A percentile compares a stretch with the other conserved stretches of the same genome.
These are phyloP conservation scores for Beris chalybata DNA, from an alignment of 2,888 invertebrate species.

Conservation along the genomic window DNA sequence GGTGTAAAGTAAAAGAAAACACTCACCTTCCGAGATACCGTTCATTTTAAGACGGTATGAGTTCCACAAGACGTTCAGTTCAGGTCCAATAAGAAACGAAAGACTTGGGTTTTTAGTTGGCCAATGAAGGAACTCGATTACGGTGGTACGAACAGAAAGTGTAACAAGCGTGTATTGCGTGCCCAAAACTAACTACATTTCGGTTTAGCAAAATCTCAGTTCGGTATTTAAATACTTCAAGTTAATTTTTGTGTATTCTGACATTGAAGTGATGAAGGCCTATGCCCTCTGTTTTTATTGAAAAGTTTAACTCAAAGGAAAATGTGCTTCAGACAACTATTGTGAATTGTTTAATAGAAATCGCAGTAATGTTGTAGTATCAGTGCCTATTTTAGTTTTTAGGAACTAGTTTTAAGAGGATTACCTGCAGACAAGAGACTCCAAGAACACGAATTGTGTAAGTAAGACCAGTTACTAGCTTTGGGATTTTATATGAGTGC, in stretches of 20 bases:
- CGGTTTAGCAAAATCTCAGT: too few species aligned
- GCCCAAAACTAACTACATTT: too few species aligned
- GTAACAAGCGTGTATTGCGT: too few species aligned
- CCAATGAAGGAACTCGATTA: constrained; percentile 55
- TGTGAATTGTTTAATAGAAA: too few species aligned
- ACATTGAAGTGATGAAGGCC: constrained; percentile 16
- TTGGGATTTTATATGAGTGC: constrained; percentile 4
- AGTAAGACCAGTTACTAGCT: constrained; percentile 2
- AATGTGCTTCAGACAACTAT: too few species aligned
- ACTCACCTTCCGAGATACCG: constrained; percentile 37
- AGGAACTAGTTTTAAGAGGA: neutral
- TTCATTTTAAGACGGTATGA: constrained; percentile 30
- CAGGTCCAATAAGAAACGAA: constrained; percentile 48
- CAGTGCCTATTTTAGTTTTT: constrained; percentile 2
- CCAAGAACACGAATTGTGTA: constrained; percentile 8
- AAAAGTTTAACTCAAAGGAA: constrained; percentile 7
- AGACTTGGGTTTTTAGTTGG: constrained; percentile 55
- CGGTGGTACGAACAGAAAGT: constrained; percentile 39
- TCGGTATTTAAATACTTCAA: too few species aligned
- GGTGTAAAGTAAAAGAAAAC: constrained; percentile 22
- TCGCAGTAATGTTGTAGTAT: constrained; percentile 18
- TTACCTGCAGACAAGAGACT: constrained; percentile 10
- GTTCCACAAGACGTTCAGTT: constrained; percentile 14
- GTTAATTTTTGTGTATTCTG: too few species aligned
- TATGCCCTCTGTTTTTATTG: constrained; percentile 12